A percentile compares a stretch with the other conserved stretches of the same genome.
Conservation (phyloP, 1,140 invertebrate genomes). For the Rhopalosiphum padi region DNA sequence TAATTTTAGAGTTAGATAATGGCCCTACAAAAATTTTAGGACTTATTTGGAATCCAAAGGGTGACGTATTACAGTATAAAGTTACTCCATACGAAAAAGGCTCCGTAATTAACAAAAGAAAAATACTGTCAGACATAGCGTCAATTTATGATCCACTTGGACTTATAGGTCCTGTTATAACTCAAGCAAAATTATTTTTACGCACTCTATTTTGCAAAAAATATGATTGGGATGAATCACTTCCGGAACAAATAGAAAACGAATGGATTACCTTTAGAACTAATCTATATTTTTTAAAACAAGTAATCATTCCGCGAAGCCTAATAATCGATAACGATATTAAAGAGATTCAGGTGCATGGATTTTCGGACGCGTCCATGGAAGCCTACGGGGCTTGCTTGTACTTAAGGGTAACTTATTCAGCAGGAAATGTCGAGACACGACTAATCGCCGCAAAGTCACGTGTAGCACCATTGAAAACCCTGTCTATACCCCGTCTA, state of each 20-base stretch:
- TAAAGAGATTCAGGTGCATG: constrained; percentile 60
- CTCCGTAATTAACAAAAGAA: neutral
- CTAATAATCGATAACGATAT: neutral
- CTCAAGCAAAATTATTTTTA: constrained; percentile 58
- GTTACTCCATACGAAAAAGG: neutral
- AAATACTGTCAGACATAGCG: neutral
- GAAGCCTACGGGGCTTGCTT: constrained; percentile 61
- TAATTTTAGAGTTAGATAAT: neutral
- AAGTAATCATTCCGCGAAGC: neutral
- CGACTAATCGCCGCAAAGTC: constrained; percentile 30
- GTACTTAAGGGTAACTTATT: constrained; percentile 59
- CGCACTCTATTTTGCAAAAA: constrained; percentile 56
- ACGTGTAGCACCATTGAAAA: constrained; percentile 37
- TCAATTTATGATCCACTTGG: constrained; percentile 60
- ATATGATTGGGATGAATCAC: constrained; percentile 9
- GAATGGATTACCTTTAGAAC: neutral
- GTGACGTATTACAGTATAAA: neutral
- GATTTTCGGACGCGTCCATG: constrained; percentile 61
- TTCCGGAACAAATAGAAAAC: neutral
- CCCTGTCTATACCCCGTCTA: constrained; percentile 60
- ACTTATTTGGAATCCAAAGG: neutral
- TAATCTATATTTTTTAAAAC: neutral
- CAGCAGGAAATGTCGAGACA: neutral
- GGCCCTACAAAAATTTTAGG: neutral
- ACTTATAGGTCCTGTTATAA: constrained; percentile 60